Conservation (phyloP, 2,113 vertebrate genomes). For the Dasyurus viverrinus region DNA sequence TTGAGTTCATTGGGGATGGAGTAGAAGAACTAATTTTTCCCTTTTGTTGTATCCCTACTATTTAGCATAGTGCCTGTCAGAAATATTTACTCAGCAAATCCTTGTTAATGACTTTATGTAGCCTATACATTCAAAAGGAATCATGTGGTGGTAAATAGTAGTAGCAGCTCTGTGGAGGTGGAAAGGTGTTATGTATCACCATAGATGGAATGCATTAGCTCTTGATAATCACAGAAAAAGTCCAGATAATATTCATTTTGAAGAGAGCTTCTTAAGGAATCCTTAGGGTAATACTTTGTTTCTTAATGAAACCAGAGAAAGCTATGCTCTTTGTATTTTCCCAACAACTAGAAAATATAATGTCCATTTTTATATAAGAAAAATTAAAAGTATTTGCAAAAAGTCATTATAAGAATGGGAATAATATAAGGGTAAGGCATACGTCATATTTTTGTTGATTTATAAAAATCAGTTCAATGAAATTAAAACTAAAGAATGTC, state of each 20-base stretch:
- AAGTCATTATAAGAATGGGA: background rate
- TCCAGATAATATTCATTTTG: background rate
- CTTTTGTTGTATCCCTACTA: background rate
- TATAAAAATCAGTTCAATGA: background rate
- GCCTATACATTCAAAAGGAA: background rate
- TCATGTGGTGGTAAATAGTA: background rate
- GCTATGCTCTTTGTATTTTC: background rate
- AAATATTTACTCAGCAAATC: background rate
- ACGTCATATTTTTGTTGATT: background rate
- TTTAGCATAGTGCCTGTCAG: background rate
- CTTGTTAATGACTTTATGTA: background rate
- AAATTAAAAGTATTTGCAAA: background rate
- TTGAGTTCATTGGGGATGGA: background rate
- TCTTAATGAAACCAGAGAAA: background rate
- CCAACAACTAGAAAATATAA: background rate
- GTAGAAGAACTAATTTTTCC: rapidly evolving
- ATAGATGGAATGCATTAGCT: background rate
- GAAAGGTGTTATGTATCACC: background rate
- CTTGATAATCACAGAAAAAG: background rate
- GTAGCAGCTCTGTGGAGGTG: background rate
- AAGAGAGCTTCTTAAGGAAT: background rate
- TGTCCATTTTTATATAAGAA: background rate
- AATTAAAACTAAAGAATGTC: background rate
- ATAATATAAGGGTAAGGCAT: background rate
- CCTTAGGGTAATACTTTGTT: background rate